Percentiles rank a stretch among this genome's conserved stretches.
These are phyloP conservation scores for Glandiceps talaboti DNA, from an alignment of 53 echinoderm and acorn worm genomes.

Conservation along the genomic window DNA sequence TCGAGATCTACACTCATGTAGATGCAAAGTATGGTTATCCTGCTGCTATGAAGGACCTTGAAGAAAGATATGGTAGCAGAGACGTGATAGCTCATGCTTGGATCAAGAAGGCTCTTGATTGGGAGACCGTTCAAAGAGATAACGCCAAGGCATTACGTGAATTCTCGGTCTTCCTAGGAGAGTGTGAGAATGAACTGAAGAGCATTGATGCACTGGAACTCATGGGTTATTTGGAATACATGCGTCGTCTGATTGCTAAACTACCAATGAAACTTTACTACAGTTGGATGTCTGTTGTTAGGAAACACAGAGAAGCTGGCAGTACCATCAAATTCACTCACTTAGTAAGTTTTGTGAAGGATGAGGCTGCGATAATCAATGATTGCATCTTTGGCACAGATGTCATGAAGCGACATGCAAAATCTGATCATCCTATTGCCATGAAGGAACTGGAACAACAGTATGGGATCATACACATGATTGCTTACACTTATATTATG, in stretches of 20 bases:
- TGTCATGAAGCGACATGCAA: conserved; percentile 21
- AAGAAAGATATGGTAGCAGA: conserved; percentile 27
- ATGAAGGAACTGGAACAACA: conserved; percentile 23
- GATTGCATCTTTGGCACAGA: conserved; percentile 34
- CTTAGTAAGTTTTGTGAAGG: conserved; percentile 32
- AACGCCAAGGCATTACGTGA: conserved; percentile 40
- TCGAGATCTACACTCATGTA: conserved; percentile 19
- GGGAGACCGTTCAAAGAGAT: conserved; percentile 29
- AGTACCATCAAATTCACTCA: conserved; percentile 19
- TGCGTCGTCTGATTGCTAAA: conserved; percentile 27
- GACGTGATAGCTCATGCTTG: conserved; percentile 31
- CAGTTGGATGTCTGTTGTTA: conserved; percentile 38
- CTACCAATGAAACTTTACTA: conserved; percentile 27
- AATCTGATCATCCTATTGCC: conserved; percentile 28
- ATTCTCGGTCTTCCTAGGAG: conserved; percentile 29
- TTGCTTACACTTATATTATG: conserved; percentile 26
- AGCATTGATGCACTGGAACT: conserved; percentile 34
- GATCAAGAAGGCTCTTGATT: conserved; percentile 22
- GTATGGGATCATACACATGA: conserved; percentile 33
- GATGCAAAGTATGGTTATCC: conserved; percentile 37
- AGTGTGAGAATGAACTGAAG: conserved; percentile 33
- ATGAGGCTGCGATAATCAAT: conserved; percentile 24
- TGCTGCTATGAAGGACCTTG: conserved; percentile 27
- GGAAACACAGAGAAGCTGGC: conserved; percentile 8
- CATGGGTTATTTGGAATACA: conserved; percentile 34